Evolutionary conservation across 2,797 vertebrate species (phyloP).

Genomic region (Rhabdomys pumilio): DNA sequence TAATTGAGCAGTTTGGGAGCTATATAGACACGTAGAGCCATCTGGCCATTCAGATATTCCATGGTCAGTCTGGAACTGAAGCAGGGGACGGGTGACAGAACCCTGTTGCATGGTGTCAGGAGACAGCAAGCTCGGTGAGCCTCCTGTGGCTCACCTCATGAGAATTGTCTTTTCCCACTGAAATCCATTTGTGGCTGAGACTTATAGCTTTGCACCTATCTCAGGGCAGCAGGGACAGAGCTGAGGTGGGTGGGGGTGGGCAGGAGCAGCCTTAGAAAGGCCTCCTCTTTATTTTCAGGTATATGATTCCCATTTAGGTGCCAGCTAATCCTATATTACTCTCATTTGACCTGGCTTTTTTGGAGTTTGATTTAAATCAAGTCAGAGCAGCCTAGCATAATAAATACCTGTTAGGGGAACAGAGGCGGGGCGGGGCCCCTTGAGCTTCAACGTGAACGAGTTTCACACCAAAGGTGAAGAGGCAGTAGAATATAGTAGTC

Average conservation of each 20-base stretch:
- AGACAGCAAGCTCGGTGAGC: slow-evolving; percentile 77
- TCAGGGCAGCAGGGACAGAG: slow-evolving; percentile 61
- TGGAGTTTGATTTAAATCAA: slow-evolving; percentile 68
- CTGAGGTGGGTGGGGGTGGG: slow-evolving; percentile 47
- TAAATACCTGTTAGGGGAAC: slow-evolving; percentile 71
- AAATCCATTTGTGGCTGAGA: slow-evolving; percentile 79
- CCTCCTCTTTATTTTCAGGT: slow-evolving; percentile 75
- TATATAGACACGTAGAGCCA: slow-evolving; percentile 48
- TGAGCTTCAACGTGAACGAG: slow-evolving; percentile 41
- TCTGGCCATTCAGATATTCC: slow-evolving; percentile 61
- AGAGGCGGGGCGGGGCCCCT: slow-evolving; percentile 54
- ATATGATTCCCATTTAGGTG: slow-evolving; percentile 70
- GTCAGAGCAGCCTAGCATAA: slow-evolving; percentile 64
- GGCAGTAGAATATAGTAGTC: not conserved
- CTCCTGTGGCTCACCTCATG: slow-evolving; percentile 68
- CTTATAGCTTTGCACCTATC: slow-evolving; percentile 74
- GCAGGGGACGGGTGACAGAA: not conserved
- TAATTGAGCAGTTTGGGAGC: slow-evolving; percentile 31
- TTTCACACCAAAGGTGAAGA: slow-evolving; percentile 62
- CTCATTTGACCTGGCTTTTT: slow-evolving; percentile 74
- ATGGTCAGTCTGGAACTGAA: not conserved
- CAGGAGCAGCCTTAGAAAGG: slow-evolving; percentile 67
- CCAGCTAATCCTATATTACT: slow-evolving; percentile 70
- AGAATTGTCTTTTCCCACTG: slow-evolving; percentile 78
- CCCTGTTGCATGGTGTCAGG: slow-evolving; percentile 73